Percentiles rank a stretch among this genome's conserved stretches.
These are phyloP conservation scores for Eupithecia inturbata DNA, from an alignment of 2,888 invertebrate species.

Conservation along the genomic window DNA sequence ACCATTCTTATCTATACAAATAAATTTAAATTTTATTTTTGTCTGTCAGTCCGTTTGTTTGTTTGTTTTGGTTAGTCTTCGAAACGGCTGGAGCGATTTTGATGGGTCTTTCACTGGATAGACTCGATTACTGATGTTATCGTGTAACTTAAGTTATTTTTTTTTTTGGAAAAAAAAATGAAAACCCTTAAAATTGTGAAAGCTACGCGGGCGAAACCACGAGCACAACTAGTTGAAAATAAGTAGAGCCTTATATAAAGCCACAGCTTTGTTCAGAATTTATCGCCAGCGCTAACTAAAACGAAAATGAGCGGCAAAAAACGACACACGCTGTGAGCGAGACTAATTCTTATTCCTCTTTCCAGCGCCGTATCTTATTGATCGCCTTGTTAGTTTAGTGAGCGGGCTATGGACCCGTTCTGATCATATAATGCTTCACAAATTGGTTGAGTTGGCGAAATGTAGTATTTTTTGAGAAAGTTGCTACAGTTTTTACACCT, in stretches of 20 bases:
- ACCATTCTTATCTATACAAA: no score
- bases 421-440: conserved; percentile 27
- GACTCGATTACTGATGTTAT: not conserved
- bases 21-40: no score
- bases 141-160: not conserved
- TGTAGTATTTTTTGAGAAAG: not conserved
- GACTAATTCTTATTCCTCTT: conserved; percentile 43
- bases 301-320: conserved; percentile 42
- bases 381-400: conserved; percentile 47
- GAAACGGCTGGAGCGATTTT: not conserved
- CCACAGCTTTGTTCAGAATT: conserved; percentile 22
- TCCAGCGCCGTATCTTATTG: conserved; percentile 37
- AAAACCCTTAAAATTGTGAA: not conserved
- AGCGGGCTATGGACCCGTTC: conserved; percentile 39
- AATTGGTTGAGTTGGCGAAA: conserved; percentile 16
- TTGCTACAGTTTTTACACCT: not conserved
- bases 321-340: conserved; percentile 35
- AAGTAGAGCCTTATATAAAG: conserved; percentile 2
- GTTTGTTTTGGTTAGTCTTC: not conserved
- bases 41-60: no score
- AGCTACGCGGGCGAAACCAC: not conserved
- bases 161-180: no score
- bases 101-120: not conserved
- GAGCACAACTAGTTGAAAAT: not conserved
- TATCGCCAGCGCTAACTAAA: conserved; percentile 22